These are phyloP conservation scores for Eurytoma adleriae DNA, from an alignment of 2,888 invertebrate species.

Conservation along the genomic window DNA sequence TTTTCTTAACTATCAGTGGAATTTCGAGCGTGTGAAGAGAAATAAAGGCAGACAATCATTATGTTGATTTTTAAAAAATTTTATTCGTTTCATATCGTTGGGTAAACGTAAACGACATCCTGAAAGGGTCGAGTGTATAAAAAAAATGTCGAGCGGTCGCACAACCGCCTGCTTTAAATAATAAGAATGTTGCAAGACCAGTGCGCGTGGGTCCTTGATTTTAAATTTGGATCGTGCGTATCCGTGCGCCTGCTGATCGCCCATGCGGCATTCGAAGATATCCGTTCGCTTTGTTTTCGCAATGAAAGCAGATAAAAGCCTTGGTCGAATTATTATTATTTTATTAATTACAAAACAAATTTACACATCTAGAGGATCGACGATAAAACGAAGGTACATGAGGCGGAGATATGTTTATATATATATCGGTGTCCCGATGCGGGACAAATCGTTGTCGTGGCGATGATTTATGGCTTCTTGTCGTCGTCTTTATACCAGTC, in stretches of 20 bases:
- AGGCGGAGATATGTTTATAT: constrained; percentile 34
- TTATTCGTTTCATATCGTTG: not conserved
- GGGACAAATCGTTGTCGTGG: constrained; percentile 69
- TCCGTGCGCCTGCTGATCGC: not conserved
- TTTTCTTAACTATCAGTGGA: too few species aligned
- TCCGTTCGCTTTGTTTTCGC: not conserved
- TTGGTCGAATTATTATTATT: constrained; percentile 35
- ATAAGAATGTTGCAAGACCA: constrained; percentile 12
- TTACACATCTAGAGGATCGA: constrained; percentile 48
- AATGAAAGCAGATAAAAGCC: constrained; percentile 22
- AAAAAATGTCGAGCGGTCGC: not conserved
- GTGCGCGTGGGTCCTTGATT: constrained; percentile 7
- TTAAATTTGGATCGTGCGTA: not conserved
- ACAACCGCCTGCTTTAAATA: not conserved
- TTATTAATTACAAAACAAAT: constrained; percentile 54
- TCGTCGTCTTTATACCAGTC: constrained; percentile 94
- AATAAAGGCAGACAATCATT: not conserved
- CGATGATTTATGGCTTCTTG: constrained; percentile 68
- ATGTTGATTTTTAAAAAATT: not conserved
- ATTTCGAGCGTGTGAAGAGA: too few species aligned
- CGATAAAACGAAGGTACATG: constrained; percentile 54
- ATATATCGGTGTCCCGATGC: constrained; percentile 71
- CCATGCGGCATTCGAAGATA: too few species aligned
- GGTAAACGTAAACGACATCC: not conserved
- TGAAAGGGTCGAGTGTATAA: not conserved